Base-by-base conservation (phyloP, 1,140 invertebrate species). In the Acromyrmex heyeri region DNA sequence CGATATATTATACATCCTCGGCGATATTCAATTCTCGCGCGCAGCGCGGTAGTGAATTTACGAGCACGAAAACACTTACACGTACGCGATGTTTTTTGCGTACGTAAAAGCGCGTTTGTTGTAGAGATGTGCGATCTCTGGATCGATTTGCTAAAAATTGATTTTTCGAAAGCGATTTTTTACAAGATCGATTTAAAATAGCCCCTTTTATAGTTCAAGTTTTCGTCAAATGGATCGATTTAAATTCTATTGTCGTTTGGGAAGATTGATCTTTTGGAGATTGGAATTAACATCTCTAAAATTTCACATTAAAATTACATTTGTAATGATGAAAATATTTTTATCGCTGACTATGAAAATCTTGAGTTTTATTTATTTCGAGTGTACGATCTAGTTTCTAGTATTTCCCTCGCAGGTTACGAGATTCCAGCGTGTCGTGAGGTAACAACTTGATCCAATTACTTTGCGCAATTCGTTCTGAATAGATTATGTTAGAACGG, bases 381-480 rank as follows among this genome's bases (percentile, higher is more conserved):
- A 44, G 44, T 38, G 62, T 38, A 14, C 21, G 77, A 81, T 81
- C 27, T 70, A 48, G 27, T 64, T 53, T 79, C n/a, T 4, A 57
- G 21, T 10, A n/a, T 27, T 70, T 18, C n/a, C 16, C 18, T 30
- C 27, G 50, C n/a, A 21, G 12, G 30, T 55, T 44, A 7, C 50
- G 12, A 78, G 24, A n/a, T 78, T 78, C 24, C 59, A 70, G 7
- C 50, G 34, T 30, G 34, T 57, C 21, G 53, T 81, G 38, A 78
- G 24, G 76, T 30, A 81, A 81, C 48, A 70, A 57, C 64, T 57
- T 34, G 64, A 70, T 81, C n/a, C 64, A 81, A 81, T 81, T 81
- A 44, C 64, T 81, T 81, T 81, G 21, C 78, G 34, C 50, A 81
- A 81, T 57, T 21, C 21, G 8, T 65, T 50, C 59, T 6, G 18